A percentile compares a stretch with the other conserved stretches of the same genome.
Conservation (phyloP, 2,797 vertebrate genomes). For the Pseudocheirus occidentalis region DNA sequence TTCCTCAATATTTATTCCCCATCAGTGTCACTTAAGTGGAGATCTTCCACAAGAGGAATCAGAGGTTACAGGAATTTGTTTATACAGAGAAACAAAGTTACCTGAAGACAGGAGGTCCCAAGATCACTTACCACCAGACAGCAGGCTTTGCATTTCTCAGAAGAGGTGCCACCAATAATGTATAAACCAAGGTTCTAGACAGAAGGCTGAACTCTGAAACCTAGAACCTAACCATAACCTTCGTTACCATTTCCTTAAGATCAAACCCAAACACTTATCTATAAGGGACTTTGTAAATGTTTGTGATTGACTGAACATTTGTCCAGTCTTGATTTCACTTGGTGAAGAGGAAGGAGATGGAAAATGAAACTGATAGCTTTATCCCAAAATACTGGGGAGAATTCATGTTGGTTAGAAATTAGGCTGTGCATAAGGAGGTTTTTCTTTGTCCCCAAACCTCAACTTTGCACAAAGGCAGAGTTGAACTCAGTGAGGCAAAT, state of each 20-base stretch:
- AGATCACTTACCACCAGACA: neutral
- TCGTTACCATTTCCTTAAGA: neutral
- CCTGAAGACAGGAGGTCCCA: neutral
- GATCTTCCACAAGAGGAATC: neutral
- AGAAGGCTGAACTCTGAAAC: too few species aligned
- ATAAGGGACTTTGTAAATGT: neutral
- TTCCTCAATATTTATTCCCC: neutral
- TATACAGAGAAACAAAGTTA: neutral
- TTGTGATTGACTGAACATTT: neutral
- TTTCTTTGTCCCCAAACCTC: neutral
- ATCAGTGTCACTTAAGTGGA: neutral
- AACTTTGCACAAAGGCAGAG: neutral
- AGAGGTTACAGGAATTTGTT: neutral
- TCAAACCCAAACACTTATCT: neutral
- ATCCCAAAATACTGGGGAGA: neutral
- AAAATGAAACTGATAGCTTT: neutral
- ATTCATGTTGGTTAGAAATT: neutral
- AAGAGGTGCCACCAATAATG: neutral
- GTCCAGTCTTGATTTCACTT: neutral
- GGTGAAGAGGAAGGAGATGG: neutral
- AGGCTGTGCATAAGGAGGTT: neutral
- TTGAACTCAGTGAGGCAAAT: neutral
- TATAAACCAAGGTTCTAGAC: neutral
- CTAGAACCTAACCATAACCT: neutral
- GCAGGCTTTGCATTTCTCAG: neutral